Conservation (phyloP, 2,888 invertebrate species). For the Dryomyza anilis region DNA sequence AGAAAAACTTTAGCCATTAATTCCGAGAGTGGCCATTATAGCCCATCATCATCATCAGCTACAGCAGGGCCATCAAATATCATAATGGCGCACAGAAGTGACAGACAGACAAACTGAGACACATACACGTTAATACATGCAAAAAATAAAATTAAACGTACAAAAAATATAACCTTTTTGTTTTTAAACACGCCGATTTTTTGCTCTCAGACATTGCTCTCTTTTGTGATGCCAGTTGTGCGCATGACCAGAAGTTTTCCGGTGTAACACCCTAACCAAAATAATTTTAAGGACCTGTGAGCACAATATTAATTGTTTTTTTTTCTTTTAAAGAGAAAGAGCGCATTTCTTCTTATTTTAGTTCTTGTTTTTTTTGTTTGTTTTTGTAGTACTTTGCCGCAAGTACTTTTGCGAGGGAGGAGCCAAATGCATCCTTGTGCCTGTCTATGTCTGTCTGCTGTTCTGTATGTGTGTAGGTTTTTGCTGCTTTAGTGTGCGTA, state of each 20-base stretch:
- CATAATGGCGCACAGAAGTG: conserved; percentile 25
- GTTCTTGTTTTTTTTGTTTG: neutral
- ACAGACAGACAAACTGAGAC: neutral
- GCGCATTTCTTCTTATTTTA: no score
- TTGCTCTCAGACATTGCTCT: neutral
- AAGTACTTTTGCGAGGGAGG: neutral
- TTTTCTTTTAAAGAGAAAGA: no score
- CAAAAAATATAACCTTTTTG: neutral
- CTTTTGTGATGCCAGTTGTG: neutral
- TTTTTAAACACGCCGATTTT: neutral
- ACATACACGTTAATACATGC: neutral
- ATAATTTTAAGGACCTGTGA: neutral
- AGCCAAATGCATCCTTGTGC: neutral
- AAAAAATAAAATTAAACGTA: neutral
- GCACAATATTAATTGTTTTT: neutral
- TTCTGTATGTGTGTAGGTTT: no score
- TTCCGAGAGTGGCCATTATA: conserved; percentile 46
- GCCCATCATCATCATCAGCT: conserved; percentile 31
- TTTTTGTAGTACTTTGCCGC: neutral
- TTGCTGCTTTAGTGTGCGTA: no score
- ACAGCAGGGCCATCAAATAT: conserved; percentile 26
- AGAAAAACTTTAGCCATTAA: conserved; percentile 47
- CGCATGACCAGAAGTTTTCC: neutral
- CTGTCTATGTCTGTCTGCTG: no score
- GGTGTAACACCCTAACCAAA: neutral